These are phyloP conservation scores for Tragelaphus imberbis DNA, from an alignment of 2,113 vertebrate genomes.

Conservation along the genomic window DNA sequence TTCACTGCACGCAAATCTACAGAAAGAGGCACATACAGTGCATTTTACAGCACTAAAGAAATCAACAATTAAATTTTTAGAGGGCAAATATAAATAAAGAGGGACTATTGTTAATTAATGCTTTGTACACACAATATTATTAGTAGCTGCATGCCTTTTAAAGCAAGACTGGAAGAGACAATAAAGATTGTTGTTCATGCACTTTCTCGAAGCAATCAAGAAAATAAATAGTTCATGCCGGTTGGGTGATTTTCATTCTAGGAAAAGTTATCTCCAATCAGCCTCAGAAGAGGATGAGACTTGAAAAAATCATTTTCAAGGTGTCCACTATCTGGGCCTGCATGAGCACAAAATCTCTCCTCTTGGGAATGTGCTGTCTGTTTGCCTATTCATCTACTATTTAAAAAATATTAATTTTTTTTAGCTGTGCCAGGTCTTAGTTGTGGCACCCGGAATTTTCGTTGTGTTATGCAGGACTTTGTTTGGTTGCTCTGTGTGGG, in stretches of 20 bases:
- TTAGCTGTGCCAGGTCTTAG: not conserved
- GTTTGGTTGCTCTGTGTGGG: not conserved
- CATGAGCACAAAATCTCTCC: not conserved
- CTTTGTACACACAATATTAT: not conserved
- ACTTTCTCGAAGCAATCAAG: not conserved
- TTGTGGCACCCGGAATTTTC: not conserved
- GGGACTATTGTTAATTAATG: not conserved
- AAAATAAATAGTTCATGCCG: not conserved
- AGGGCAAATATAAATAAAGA: not conserved
- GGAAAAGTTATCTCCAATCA: slow-evolving; percentile 13
- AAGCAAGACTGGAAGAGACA: not conserved
- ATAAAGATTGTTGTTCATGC: not conserved
- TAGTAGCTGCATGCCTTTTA: not conserved
- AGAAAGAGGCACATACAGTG: not conserved
- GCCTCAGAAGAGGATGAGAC: not conserved
- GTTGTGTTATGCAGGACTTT: not conserved
- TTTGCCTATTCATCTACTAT: not conserved
- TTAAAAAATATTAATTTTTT: not conserved
- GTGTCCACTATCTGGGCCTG: not conserved
- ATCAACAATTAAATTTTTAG: not conserved
- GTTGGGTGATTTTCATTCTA: not conserved
- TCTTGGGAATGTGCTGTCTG: not conserved
- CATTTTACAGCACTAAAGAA: not conserved
- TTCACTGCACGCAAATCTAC: not conserved
- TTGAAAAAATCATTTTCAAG: not conserved